phyloP scores from a whole-genome alignment of 2,797 vertebrate genomes.

The Xiphophorus birchmanni region DNA sequence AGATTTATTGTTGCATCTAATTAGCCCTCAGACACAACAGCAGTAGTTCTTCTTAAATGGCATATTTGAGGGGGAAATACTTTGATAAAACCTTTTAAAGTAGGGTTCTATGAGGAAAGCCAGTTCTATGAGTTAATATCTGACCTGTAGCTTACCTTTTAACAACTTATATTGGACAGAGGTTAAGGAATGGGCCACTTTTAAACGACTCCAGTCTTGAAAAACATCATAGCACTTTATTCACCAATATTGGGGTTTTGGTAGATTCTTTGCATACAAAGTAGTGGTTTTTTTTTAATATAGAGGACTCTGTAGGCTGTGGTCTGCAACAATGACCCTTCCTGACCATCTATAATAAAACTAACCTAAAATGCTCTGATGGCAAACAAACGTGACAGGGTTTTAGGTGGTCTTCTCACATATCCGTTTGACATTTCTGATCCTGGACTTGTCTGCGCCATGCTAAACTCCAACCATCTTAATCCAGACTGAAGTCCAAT shows the following conservation, averaged over 20 bases:
- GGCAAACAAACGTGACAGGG: neutral
- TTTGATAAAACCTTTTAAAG: neutral
- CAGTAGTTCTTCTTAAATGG: neutral
- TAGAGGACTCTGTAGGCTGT: neutral
- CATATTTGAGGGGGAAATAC: neutral
- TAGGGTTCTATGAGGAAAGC: neutral
- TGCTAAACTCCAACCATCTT: neutral
- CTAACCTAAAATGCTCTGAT: neutral
- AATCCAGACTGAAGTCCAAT: neutral
- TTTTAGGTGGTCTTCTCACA: neutral
- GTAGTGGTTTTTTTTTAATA: neutral
- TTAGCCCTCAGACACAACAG: neutral
- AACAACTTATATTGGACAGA: neutral
- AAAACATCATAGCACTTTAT: neutral
- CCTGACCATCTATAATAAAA: neutral
- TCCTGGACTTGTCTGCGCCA: neutral
- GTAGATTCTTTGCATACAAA: neutral
- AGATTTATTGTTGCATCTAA: neutral
- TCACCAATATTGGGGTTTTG: neutral
- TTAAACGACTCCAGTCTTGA: neutral
- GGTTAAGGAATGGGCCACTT: neutral
- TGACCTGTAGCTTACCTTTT: neutral
- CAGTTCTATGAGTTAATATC: neutral
- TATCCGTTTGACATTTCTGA: neutral
- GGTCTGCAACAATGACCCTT: neutral